These are phyloP conservation scores for Cephalopachus bancanus DNA, from an alignment of 2,797 vertebrate species.

Conservation along the genomic window DNA sequence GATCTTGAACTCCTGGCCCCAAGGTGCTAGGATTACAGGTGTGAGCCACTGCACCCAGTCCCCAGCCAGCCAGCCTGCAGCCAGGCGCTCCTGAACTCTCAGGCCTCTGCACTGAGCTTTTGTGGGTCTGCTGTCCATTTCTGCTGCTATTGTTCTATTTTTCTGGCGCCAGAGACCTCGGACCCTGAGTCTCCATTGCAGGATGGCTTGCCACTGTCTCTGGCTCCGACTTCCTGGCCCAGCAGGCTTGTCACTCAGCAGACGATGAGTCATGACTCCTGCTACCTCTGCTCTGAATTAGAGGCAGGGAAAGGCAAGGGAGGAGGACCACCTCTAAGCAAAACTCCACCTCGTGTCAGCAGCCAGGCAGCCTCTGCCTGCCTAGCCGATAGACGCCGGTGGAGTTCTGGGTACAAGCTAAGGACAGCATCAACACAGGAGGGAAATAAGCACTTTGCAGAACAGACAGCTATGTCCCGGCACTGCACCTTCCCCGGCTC, in stretches of 20 bases:
- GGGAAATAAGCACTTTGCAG: background rate
- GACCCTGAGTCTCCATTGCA: background rate
- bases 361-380: background rate
- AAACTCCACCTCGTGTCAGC: background rate
- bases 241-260: rapidly evolving
- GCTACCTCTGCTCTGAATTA: background rate
- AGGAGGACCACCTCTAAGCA: rapidly evolving
- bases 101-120: rapidly evolving
- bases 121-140: rapidly evolving
- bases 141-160: rapidly evolving
- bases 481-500: rapidly evolving
- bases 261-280: rapidly evolving
- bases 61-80: rapidly evolving
- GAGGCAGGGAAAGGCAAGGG: background rate
- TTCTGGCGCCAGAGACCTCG: background rate
- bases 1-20: no score
- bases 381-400: rapidly evolving
- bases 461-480: background rate
- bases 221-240: rapidly evolving
- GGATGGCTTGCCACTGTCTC: rapidly evolving
- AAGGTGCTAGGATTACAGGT: no score
- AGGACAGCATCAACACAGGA: background rate
- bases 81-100: rapidly evolving
- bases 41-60: no score
- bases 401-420: background rate